phyloP scores from a whole-genome alignment of 2,888 invertebrate genomes.

The Drosophila dives region DNA sequence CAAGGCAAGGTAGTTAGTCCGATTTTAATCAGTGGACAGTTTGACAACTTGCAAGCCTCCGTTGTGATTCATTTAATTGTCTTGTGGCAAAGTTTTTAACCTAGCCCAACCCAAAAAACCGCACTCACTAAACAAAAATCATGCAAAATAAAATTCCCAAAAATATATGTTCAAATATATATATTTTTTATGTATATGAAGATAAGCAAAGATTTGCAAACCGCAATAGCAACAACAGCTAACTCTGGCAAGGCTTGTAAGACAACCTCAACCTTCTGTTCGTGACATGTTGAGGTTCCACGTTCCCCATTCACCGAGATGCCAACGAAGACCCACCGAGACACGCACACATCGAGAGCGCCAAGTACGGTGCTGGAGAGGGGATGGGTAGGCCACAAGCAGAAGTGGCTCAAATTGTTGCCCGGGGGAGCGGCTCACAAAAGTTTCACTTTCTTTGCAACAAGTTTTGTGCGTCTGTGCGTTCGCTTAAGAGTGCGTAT shows the following conservation, averaged over 20 bases:
- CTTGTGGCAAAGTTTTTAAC: conserved; percentile 55
- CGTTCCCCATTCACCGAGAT: conserved; percentile 49
- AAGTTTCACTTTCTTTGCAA: conserved; percentile 83
- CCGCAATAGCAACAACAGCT: conserved; percentile 19
- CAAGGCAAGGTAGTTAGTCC: conserved; percentile 62
- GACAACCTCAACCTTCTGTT: conserved; percentile 76
- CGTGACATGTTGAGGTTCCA: conserved; percentile 72
- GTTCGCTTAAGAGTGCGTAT: conserved; percentile 26
- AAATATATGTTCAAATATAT: conserved; percentile 7
- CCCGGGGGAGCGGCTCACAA: conserved; percentile 54
- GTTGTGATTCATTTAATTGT: conserved; percentile 56
- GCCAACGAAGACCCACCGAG: conserved; percentile 19
- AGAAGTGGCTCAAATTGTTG: conserved; percentile 49
- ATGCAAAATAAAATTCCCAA: conserved; percentile 28
- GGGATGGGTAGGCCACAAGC: not conserved
- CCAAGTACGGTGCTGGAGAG: conserved; percentile 1
- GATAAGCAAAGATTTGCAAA: conserved; percentile 28
- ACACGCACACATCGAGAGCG: not conserved
- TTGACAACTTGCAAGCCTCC: conserved; percentile 44
- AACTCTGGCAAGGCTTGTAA: conserved; percentile 51
- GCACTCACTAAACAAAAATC: conserved; percentile 22
- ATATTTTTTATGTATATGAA: not conserved
- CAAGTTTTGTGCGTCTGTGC: conserved; percentile 64
- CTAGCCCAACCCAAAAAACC: conserved; percentile 68
- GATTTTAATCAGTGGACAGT: conserved; percentile 55